Base-by-base conservation (phyloP, 1,140 invertebrate species). In the Callitettix versicolor region DNA sequence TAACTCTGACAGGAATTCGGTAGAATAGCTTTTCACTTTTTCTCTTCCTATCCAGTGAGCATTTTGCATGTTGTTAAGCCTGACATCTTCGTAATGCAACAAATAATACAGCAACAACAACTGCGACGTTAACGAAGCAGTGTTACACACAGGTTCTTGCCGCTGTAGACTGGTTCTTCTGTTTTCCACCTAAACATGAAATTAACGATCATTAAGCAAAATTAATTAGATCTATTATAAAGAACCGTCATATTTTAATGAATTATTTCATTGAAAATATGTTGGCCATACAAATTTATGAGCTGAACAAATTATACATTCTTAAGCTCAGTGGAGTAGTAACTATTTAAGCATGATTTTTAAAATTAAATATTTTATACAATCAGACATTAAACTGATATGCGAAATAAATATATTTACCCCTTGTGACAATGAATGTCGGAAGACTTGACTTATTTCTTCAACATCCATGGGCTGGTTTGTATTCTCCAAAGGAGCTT, bases 401-500 rank as follows among this genome's bases (percentile, higher is more conserved):
- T n/a, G n/a, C n/a, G n/a, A n/a, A n/a, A n/a, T n/a, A n/a, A n/a
- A n/a, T n/a, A n/a, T n/a, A n/a, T 15, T 41, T 53, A 59, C 59
- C 30, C 51, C 38, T 30, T 55, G 50, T 22, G 46, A 79, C 22
- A 85, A 78, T 1, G 85, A 85, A 60, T 82, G 81, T 64, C 85
- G 76, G 67, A 95, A 97, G 0, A 96, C 85, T 58, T 77, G 76
- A 43, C 89, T 69, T 18, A 97, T 92, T 72, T 98, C 92, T 51
- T 86, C 80, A 68, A 96, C 91, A 1, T 82, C 85, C 41, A 97
- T 87, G 0, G 93, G 92, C 67, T 95, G 85, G 66, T 97, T 96
- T 2, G 86, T 87, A 74, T 61, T 40, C 69, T 87, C 77, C 6
- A 66, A 66, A 24, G 62, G 58, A 15, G 63, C 53, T 69, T 85